Conservation (phyloP, 2,113 vertebrate species). For the Microcebus jonahi region DNA sequence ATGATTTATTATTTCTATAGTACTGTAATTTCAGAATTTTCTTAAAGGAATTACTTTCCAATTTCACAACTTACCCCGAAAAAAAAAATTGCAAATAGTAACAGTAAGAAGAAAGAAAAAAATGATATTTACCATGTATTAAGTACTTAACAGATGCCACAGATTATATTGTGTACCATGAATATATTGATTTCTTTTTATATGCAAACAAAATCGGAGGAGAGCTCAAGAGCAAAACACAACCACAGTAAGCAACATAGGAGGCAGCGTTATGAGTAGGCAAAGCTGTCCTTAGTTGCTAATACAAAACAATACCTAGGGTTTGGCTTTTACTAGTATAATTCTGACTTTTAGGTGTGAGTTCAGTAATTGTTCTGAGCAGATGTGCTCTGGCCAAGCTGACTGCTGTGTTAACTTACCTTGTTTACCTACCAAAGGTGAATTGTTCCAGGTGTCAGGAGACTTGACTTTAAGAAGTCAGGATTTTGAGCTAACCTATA, state of each 20-base stretch:
- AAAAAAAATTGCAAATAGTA: conserved; percentile 26
- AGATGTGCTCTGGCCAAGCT: neutral
- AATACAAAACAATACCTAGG: neutral
- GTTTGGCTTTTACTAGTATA: neutral
- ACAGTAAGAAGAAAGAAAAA: neutral
- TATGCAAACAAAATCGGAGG: neutral
- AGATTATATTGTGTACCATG: neutral
- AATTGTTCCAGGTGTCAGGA: neutral
- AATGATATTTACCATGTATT: neutral
- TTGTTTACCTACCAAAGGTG: neutral
- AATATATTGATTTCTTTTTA: neutral
- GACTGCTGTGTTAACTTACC: neutral
- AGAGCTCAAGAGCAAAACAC: neutral
- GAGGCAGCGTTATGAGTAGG: neutral
- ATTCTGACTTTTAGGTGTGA: neutral
- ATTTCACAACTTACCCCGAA: neutral
- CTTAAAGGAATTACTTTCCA: conserved; percentile 11
- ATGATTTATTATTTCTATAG: neutral
- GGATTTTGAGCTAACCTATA: neutral
- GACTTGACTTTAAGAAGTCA: neutral
- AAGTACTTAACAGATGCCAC: neutral
- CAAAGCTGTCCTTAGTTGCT: neutral
- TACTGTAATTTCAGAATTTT: conserved; percentile 35
- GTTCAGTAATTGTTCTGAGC: neutral
- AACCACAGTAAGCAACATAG: neutral